Evolutionary conservation across 1,140 invertebrate species (phyloP), one percentile per base, ranked within the genome.

Genomic region (Atta texana): DNA sequence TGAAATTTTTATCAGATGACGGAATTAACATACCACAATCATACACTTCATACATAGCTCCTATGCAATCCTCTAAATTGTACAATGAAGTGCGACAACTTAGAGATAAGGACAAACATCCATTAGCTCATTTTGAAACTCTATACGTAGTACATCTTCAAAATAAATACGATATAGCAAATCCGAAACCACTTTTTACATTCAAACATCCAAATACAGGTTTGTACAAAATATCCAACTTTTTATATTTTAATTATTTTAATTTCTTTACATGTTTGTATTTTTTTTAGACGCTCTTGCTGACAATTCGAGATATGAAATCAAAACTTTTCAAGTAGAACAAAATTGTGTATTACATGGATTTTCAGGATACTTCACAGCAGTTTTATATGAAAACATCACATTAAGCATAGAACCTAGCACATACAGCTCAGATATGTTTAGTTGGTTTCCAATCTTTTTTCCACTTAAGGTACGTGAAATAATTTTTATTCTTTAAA

Each of bases 371-470:
- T 99, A 99, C 94, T 99, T 99, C 96, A 98, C 99, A 91, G 97
- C 98, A 64, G 94, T 97, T 71, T 96, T 99, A 18, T 99, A 98
- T 94, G 97, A 97, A 90, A 96, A 98, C 93, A 96, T 99, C 61
- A 97, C 95, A 55, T 95, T 99, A 12, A 99, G 98, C 93, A 99
- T 99, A 92, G 96, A 98, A 89, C 99, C 99, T 5, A 95, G 96
- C 21, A 98, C 97, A 6, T 97, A 99, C 93, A 98, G 98, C 53
- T 96, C 96, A 4, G 98, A 98, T 92, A 98, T 99, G 98, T 98
- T 99, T 90, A 98, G 98, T 89, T 99, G 99, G 99, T 99, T 99
- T 94, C 98, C 99, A 16, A 98, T 99, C 75, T 98, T 98, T 88
- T 99, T 99, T 93, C 98, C 99, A 39, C 96, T 99, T 24, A 96